Evolutionary conservation across 2,888 invertebrate genomes (phyloP).

Genomic region (Cataglyphis rosenhaueri): DNA sequence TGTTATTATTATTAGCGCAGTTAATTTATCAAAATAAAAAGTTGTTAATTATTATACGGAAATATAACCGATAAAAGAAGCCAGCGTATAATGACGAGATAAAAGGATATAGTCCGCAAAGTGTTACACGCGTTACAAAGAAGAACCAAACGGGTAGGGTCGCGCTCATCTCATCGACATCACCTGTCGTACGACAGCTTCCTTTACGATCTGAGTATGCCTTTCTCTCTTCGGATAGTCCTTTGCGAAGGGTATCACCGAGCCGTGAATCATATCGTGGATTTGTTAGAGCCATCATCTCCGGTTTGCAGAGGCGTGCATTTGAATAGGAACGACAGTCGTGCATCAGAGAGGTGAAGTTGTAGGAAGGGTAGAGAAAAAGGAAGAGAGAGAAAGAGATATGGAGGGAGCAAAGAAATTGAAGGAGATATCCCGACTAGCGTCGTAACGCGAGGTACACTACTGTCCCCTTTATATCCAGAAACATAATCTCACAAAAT

Average conservation of each 20-base stretch:
- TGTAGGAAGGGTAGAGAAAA: slow-evolving; percentile 17
- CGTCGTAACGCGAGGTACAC: slow-evolving; percentile 77
- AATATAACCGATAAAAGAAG: background rate
- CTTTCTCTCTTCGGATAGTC: slow-evolving; percentile 1
- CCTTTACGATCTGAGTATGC: slow-evolving; percentile 19
- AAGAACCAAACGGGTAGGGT: slow-evolving; percentile 26
- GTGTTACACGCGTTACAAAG: slow-evolving; percentile 33
- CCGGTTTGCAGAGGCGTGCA: slow-evolving; percentile 76
- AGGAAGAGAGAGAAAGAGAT: slow-evolving; percentile 35
- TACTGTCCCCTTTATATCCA: slow-evolving; percentile 78
- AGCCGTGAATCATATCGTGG: slow-evolving; percentile 66
- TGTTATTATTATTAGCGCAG: background rate
- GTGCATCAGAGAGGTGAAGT: slow-evolving; percentile 71
- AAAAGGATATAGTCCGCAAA: background rate
- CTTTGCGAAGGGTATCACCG: slow-evolving; percentile 33
- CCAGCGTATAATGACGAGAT: background rate
- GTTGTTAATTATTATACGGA: background rate
- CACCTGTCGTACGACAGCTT: slow-evolving; percentile 51
- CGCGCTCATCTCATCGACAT: slow-evolving; percentile 36
- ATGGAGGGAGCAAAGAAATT: slow-evolving; percentile 21
- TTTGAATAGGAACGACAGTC: slow-evolving; percentile 79
- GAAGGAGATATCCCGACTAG: slow-evolving; percentile 60
- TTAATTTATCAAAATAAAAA: background rate
- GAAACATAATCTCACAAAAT: slow-evolving; percentile 81
- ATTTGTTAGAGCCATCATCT: slow-evolving; percentile 69